These are phyloP conservation scores for Papilio gigon DNA, from an alignment of 2,888 invertebrate species.

Conservation along the genomic window DNA sequence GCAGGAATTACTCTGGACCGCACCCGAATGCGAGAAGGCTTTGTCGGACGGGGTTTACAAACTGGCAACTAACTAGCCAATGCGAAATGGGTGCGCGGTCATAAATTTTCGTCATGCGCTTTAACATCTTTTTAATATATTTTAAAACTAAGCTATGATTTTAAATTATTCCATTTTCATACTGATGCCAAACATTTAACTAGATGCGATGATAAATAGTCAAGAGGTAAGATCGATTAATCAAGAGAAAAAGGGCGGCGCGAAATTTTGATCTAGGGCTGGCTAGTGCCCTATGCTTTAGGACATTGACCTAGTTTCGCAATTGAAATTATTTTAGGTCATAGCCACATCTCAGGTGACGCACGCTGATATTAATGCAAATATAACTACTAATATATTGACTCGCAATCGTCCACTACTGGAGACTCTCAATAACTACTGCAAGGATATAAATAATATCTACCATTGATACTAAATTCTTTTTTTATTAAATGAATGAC, in stretches of 20 bases:
- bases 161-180: not conserved
- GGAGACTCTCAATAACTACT: too few relatives aligned
- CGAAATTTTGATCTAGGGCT: not conserved
- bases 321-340: not conserved
- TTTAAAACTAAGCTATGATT: not conserved
- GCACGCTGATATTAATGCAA: not conserved
- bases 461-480: too few relatives aligned
- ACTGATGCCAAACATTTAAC: too few relatives aligned
- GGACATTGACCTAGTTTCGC: conserved; percentile 3
- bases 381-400: not conserved
- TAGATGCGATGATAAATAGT: not conserved
- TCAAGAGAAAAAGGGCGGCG: not conserved
- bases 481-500: too few relatives aligned
- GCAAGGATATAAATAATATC: too few relatives aligned
- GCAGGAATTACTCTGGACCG: conserved; percentile 2
- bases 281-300: not conserved
- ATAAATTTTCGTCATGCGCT: conserved; percentile 17
- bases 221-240: not conserved
- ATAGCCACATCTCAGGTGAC: not conserved
- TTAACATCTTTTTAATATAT: conserved; percentile 4
- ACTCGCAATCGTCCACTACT: too few relatives aligned
- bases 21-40: conserved; percentile 13
- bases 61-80: not conserved
- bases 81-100: conserved; percentile 22
- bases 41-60: conserved; percentile 8